phyloP scores from a whole-genome alignment of 2,888 invertebrate genomes.

The Julus scanicus region DNA sequence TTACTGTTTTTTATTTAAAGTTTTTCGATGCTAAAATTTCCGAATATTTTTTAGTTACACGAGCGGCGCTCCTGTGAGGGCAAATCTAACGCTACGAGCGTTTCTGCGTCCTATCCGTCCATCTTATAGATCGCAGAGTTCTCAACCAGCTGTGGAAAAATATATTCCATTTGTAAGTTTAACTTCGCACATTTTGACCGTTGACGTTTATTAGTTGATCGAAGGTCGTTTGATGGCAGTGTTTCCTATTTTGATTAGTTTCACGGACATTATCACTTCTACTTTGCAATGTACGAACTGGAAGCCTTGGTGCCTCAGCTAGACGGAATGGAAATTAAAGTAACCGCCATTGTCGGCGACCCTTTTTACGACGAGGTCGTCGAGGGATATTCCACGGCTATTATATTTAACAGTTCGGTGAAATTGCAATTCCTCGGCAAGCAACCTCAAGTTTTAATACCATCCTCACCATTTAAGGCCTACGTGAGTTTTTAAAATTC shows the following conservation, averaged over 20 bases:
- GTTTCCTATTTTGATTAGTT: slow-evolving; percentile 73
- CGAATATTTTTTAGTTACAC: slow-evolving; percentile 73
- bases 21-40: neutral
- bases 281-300: slow-evolving; percentile 85
- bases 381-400: slow-evolving; percentile 86
- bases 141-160: slow-evolving; percentile 55
- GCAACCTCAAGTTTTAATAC: slow-evolving; percentile 93
- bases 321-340: slow-evolving; percentile 82
- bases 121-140: slow-evolving; percentile 52
- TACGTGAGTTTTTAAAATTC: slow-evolving; percentile 75
- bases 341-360: slow-evolving; percentile 89
- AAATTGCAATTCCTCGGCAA: slow-evolving; percentile 87
- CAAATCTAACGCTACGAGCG: slow-evolving; percentile 88
- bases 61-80: slow-evolving; percentile 88
- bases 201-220: neutral
- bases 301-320: slow-evolving; percentile 74
- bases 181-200: neutral
- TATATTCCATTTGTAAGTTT: slow-evolving; percentile 57
- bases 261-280: slow-evolving; percentile 87
- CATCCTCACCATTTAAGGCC: slow-evolving; percentile 88
- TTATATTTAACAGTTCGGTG: slow-evolving; percentile 88
- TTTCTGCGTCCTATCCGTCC: slow-evolving; percentile 76
- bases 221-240: neutral
- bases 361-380: slow-evolving; percentile 85
- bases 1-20: neutral